Evolutionary conservation across 2,113 vertebrate genomes (phyloP).

Genomic region (Peromyscus polionotus): DNA sequence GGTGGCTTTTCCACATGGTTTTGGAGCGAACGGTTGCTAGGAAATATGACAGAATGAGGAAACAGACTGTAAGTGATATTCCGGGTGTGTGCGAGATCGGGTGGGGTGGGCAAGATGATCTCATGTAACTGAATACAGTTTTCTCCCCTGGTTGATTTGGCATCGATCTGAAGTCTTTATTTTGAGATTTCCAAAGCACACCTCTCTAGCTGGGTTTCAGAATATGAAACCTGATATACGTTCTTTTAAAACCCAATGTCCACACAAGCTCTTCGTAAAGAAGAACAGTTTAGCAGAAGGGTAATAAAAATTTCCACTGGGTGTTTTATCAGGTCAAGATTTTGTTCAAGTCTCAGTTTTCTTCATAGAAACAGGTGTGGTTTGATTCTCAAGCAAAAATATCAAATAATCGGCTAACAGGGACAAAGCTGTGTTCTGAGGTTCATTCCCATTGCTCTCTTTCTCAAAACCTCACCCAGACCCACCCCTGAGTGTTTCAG

Average conservation of each 20-base stretch:
- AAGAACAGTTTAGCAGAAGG: slow-evolving; percentile 61
- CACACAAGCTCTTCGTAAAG: neutral
- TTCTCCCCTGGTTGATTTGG: slow-evolving; percentile 69
- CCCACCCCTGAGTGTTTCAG: slow-evolving; percentile 41
- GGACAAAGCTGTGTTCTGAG: neutral
- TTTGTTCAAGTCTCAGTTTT: slow-evolving; percentile 68
- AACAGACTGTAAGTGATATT: slow-evolving; percentile 77
- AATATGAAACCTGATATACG: slow-evolving; percentile 65
- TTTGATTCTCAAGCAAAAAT: slow-evolving; percentile 53
- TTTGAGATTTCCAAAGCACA: slow-evolving; percentile 74
- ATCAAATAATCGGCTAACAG: slow-evolving; percentile 38
- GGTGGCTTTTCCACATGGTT: slow-evolving; percentile 64
- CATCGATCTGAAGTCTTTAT: slow-evolving; percentile 65
- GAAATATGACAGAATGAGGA: slow-evolving; percentile 78
- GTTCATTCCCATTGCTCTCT: neutral
- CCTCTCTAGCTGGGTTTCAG: slow-evolving; percentile 67
- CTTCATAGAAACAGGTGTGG: slow-evolving; percentile 70
- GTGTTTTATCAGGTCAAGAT: slow-evolving; percentile 59
- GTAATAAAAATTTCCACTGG: slow-evolving; percentile 54
- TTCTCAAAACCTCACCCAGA: slow-evolving; percentile 14
- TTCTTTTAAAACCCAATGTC: slow-evolving; percentile 65
- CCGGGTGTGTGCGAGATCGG: slow-evolving; percentile 73
- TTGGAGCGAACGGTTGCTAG: slow-evolving; percentile 79
- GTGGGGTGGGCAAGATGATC: slow-evolving; percentile 74
- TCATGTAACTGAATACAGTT: slow-evolving; percentile 76